Evolutionary conservation across 2,113 vertebrate species (phyloP).

Genomic region (Meles meles): DNA sequence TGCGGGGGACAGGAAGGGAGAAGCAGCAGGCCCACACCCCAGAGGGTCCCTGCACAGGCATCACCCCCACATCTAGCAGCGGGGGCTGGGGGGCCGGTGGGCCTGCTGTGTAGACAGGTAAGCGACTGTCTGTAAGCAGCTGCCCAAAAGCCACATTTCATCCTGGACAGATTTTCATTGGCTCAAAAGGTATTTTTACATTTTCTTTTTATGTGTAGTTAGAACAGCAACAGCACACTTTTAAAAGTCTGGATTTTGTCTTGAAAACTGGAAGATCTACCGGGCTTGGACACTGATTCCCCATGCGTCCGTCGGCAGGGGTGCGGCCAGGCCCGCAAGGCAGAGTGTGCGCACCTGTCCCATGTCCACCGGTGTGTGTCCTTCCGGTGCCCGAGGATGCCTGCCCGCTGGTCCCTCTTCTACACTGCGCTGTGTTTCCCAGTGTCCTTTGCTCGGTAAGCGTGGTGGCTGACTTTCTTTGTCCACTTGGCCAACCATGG

Average conservation of each 20-base stretch:
- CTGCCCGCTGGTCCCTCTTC: accelerated
- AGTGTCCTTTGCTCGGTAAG: accelerated
- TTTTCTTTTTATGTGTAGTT: background rate
- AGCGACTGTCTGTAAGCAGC: background rate
- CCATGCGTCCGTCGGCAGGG: accelerated
- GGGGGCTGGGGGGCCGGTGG: background rate
- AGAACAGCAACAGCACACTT: background rate
- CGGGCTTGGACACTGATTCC: background rate
- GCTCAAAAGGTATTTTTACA: background rate
- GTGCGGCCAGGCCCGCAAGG: accelerated
- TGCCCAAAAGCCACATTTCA: background rate
- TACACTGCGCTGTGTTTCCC: accelerated
- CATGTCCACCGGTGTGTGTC: accelerated
- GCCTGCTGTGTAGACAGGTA: no score
- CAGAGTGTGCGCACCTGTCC: accelerated
- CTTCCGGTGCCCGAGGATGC: background rate
- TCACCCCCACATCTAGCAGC: background rate
- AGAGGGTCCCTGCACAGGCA: background rate
- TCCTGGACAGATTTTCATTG: background rate
- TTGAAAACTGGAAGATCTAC: background rate
- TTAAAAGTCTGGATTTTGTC: background rate
- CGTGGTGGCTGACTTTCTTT: background rate
- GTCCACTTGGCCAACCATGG: background rate
- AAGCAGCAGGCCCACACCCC: background rate
- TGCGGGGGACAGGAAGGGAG: accelerated